phyloP scores from a whole-genome alignment of 2,797 vertebrate species.

The Sciaenops ocellatus region DNA sequence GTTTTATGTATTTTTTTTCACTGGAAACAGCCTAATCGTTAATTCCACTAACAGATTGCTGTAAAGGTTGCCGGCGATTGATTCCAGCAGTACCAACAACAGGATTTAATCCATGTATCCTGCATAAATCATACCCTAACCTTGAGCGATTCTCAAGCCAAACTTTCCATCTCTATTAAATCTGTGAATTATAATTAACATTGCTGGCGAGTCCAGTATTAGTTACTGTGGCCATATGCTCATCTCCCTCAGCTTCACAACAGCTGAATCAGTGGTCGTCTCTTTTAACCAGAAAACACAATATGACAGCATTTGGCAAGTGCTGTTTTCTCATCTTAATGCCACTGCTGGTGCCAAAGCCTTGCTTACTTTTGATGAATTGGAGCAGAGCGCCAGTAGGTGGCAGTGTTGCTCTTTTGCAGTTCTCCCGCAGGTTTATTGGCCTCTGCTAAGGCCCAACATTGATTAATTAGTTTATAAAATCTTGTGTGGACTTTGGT shows the following conservation, averaged over 20 bases:
- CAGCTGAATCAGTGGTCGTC: constrained; percentile 78
- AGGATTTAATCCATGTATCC: constrained; percentile 61
- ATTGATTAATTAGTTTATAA: constrained; percentile 84
- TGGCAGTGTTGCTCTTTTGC: constrained; percentile 86
- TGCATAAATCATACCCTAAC: constrained; percentile 71
- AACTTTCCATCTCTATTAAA: constrained; percentile 77
- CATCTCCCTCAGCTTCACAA: constrained; percentile 70
- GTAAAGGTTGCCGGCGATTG: constrained; percentile 56
- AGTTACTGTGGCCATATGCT: constrained; percentile 78
- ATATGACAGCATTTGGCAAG: constrained; percentile 80
- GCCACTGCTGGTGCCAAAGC: constrained; percentile 62
- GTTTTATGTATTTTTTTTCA: constrained; percentile 28
- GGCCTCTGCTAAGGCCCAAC: constrained; percentile 51
- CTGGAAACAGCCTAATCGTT: constrained; percentile 35
- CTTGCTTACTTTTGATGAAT: constrained; percentile 26
- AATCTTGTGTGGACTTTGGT: constrained; percentile 83
- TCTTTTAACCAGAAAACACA: constrained; percentile 82
- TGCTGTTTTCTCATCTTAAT: constrained; percentile 66
- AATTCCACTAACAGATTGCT: constrained; percentile 62
- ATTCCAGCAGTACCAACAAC: constrained; percentile 46
- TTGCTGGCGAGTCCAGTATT: constrained; percentile 63
- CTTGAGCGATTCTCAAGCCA: constrained; percentile 73
- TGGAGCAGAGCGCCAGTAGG: constrained; percentile 72
- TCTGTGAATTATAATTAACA: constrained; percentile 78
- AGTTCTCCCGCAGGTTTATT: constrained; percentile 12